A percentile compares a stretch with the other conserved stretches of the same genome.
These are phyloP conservation scores for Anastrepha ludens DNA, from an alignment of 1,140 invertebrate species.

Conservation along the genomic window DNA sequence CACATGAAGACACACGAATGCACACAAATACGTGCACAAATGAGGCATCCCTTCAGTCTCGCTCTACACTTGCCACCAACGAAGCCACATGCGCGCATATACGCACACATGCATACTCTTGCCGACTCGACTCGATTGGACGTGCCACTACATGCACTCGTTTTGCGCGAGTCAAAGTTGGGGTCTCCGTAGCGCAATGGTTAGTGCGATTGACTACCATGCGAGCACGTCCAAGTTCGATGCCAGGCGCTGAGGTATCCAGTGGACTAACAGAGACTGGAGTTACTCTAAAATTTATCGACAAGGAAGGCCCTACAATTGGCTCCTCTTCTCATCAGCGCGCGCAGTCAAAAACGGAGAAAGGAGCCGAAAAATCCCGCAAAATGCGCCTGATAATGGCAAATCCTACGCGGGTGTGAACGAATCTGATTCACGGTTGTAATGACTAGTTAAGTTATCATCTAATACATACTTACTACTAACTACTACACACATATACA, in stretches of 20 bases:
- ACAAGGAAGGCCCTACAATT: neutral
- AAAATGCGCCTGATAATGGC: too few relatives aligned
- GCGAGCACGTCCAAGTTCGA: conserved; percentile 23
- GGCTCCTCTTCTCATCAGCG: neutral
- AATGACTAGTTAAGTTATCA: conserved; percentile 38
- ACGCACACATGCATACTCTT: neutral
- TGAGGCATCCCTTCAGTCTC: too few relatives aligned
- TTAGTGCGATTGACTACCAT: conserved; percentile 44
- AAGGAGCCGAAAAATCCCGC: neutral
- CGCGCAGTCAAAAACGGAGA: neutral
- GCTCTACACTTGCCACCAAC: neutral
- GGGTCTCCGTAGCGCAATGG: conserved; percentile 13
- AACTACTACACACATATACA: too few relatives aligned
- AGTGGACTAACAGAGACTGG: neutral
- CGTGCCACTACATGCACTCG: neutral
- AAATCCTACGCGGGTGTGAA: neutral
- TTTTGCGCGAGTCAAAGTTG: neutral
- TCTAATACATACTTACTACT: too few relatives aligned
- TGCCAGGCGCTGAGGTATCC: neutral
- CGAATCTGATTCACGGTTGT: conserved; percentile 40
- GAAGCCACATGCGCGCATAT: neutral
- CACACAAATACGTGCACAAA: neutral
- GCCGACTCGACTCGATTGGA: neutral
- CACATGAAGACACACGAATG: neutral
- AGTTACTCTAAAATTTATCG: neutral